Evolutionary conservation across 2,888 invertebrate genomes (phyloP), one percentile per base, ranked within the genome.

Genomic region (Tetranychus piercei): DNA sequence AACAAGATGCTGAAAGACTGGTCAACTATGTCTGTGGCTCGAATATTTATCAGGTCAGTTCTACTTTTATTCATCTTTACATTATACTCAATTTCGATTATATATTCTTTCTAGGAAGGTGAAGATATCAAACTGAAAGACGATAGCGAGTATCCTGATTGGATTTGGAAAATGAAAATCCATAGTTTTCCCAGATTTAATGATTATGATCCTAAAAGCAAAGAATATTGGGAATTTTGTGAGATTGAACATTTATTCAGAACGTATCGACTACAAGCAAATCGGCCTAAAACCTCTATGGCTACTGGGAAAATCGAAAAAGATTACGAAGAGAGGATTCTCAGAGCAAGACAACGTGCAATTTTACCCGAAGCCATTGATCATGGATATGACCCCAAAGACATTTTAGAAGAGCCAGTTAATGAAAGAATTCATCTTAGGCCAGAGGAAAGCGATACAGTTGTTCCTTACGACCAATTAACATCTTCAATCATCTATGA

Each of bases 131-230:
- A 90, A 78, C 77, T 85, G 22, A 88, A 88, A 81, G 86, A 88
- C 0, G 89, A 91, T 80, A 85, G 85, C 34, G 91, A 93, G 81
- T 96, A 96, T 83, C 96, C 95, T 0, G 88, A 89, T 1, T 96
- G 95, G 95, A 83, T 96, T 76, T 95, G 94, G 94, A 84, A 80
- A 3, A 80, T 95, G 18, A 83, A 87, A 79, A 86, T 86, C 20
- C 89, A 83, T 20, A 82, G 85, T 4, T 85, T 88, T 6, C 85
- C 86, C 6, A 84, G 86, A 0, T 81, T 94, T 1, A 87, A 88
- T 75, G 89, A 90, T 80, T 81, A 94, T 76, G 91, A 92, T 81
- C 90, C 90, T 5, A 85, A 87, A 80, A 86, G 88, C 11, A 88
- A 89, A 82, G 85, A 87, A 80, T 96, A 94, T 83, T 95, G 94